Percentiles rank a stretch among this genome's conserved stretches.
These are phyloP conservation scores for Setipinna tenuifilis DNA, from an alignment of 2,797 vertebrate genomes.

Conservation along the genomic window DNA sequence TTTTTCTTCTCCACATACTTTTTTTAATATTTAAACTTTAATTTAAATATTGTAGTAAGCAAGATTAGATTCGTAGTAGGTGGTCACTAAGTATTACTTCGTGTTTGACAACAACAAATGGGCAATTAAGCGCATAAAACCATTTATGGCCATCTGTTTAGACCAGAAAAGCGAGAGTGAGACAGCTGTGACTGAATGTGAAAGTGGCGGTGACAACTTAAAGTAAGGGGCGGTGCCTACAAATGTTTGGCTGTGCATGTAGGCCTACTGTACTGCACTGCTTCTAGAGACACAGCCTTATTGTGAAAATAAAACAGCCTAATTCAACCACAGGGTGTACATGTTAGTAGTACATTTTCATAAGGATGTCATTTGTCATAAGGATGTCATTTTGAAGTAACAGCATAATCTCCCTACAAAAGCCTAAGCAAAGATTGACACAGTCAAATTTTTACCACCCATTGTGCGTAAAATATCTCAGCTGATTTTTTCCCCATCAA, in stretches of 20 bases:
- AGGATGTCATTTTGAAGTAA: too few species aligned
- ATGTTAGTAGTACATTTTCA: too few species aligned
- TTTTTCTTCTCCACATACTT: neutral
- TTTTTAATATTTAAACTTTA: neutral
- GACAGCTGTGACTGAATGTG: neutral
- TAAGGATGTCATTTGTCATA: too few species aligned
- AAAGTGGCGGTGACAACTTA: neutral
- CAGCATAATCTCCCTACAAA: too few species aligned
- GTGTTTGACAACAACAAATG: too few species aligned
- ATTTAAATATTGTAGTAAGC: neutral
- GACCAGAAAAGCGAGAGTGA: neutral
- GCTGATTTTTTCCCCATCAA: too few species aligned
- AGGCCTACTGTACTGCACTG: neutral
- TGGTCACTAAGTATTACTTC: too few species aligned
- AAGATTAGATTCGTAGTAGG: too few species aligned
- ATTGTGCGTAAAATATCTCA: too few species aligned
- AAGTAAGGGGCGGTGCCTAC: neutral
- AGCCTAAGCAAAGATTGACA: too few species aligned
- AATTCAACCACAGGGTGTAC: neutral
- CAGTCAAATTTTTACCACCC: too few species aligned
- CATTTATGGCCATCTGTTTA: neutral
- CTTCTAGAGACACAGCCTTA: neutral
- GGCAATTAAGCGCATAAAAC: too few species aligned
- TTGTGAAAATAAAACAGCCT: neutral
- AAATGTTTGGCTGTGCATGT: neutral